phyloP scores from a whole-genome alignment of 1,140 invertebrate species.

The Magallana gigas region DNA sequence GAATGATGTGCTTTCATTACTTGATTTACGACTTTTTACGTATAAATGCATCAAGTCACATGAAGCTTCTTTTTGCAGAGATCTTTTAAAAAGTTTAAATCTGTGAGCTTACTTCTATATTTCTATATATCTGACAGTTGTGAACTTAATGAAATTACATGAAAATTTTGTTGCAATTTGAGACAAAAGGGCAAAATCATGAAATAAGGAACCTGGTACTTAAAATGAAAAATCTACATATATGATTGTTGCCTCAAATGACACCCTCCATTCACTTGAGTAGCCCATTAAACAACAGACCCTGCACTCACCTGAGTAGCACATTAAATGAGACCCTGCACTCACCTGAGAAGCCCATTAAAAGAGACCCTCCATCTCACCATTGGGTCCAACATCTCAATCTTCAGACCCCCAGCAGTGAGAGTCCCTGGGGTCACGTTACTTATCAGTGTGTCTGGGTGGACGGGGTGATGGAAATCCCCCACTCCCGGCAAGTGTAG shows the following conservation, averaged over 20 bases:
- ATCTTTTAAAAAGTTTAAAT: too few relatives aligned
- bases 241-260: background rate
- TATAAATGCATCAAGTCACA: too few relatives aligned
- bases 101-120: too few relatives aligned
- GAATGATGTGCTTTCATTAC: too few relatives aligned
- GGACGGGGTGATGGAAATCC: constrained; percentile 70
- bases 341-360: constrained; percentile 82
- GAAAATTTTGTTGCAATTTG: too few relatives aligned
- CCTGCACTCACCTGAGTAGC: constrained; percentile 78
- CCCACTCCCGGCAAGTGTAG: constrained; percentile 67
- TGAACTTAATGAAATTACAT: too few relatives aligned
- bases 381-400: constrained; percentile 82
- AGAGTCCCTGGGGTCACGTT: constrained; percentile 78
- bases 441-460: constrained; percentile 78
- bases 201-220: background rate
- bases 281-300: constrained; percentile 83
- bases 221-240: background rate
- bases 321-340: background rate
- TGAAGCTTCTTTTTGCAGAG: too few relatives aligned
- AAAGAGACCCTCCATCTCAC: constrained; percentile 82
- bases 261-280: constrained; percentile 72
- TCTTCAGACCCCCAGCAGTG: constrained; percentile 82
- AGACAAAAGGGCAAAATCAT: background rate
- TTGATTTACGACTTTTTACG: too few relatives aligned
- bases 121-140: too few relatives aligned